These are phyloP conservation scores for Melipona beecheii DNA, from an alignment of 2,888 invertebrate genomes.

Conservation along the genomic window DNA sequence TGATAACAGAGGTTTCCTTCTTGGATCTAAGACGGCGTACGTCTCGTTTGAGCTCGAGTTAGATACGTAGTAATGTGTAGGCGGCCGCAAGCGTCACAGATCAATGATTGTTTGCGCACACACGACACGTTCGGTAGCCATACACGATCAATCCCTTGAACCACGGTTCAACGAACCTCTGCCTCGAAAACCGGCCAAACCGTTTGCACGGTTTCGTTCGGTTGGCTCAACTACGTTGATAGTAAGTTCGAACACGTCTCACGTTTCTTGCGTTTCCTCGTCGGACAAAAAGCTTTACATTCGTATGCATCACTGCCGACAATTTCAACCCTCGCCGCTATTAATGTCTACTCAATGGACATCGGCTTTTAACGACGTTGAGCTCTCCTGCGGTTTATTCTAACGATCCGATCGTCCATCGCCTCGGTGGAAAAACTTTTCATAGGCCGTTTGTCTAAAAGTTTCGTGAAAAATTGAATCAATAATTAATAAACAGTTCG, in stretches of 20 bases:
- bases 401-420: neutral
- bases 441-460: too few species aligned
- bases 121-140: conserved; percentile 68
- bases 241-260: conserved; percentile 36
- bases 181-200: conserved; percentile 72
- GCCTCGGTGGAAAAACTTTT: neutral
- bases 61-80: conserved; percentile 63
- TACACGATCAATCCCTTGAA: conserved; percentile 66
- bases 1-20: conserved; percentile 36
- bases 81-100: conserved; percentile 65
- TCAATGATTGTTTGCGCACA: conserved; percentile 63
- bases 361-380: neutral
- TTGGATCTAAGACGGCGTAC: conserved; percentile 9
- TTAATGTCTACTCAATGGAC: neutral
- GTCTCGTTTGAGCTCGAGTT: conserved; percentile 17
- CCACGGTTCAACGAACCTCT: conserved; percentile 69
- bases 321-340: neutral
- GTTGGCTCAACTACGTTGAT: conserved; percentile 46
- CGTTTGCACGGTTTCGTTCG: conserved; percentile 59
- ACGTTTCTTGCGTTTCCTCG: conserved; percentile 29
- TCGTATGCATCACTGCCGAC: neutral
- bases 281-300: conserved; percentile 16
- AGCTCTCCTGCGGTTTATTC: neutral
- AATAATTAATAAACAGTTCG: neutral
- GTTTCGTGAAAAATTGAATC: neutral